Base-by-base conservation (phyloP, 2,797 vertebrate genomes). In the Apogon hyalosoma region DNA sequence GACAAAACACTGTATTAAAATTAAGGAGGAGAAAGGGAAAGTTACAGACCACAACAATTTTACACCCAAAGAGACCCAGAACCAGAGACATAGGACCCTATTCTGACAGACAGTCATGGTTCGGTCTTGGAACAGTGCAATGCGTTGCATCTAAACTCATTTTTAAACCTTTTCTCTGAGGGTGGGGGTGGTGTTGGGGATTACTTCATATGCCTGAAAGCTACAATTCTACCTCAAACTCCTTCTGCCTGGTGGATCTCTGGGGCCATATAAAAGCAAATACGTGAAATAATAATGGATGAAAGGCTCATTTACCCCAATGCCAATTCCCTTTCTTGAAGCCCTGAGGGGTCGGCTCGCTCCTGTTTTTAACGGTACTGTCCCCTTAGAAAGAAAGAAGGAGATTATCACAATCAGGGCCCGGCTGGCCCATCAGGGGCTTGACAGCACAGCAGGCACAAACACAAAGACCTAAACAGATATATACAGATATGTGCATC, bases 271-370 rank as follows among this genome's bases (percentile, higher is more conserved):
- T 80, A 73, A 86, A 85, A 85, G 66, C 79, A 84, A 87, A 89
- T 73, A 75, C 81, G 68, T 81, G 63, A 87, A 84, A 80, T 85
- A 86, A 85, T 83, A 84, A 92, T 90, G 82, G 87, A 92, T 91
- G 83, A 92, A 94, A 93, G 90, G 83, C 88, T 90, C 84, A 92
- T 93, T 95, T 95, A 95, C 94, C 94, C 93, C 94, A 95, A 88
- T 94, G 93, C 93, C 93, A 95, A 94, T 92, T 95, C 91, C 93
- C 92, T 94, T 94, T 95, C 93, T 88, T 95, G 94, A 95, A 95
- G 91, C 93, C 94, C 91, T 93, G 93, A 87, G 93, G 93, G 90
- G 86, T 94, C 85, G 91, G 93, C 90, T 95, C 94, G 75, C 90
- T 94, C 93, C 93, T 94, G 93, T 92, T 94, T 93, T 94, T 94